phyloP scores from a whole-genome alignment of 2,888 invertebrate species.

The Cremastinae sp. region DNA sequence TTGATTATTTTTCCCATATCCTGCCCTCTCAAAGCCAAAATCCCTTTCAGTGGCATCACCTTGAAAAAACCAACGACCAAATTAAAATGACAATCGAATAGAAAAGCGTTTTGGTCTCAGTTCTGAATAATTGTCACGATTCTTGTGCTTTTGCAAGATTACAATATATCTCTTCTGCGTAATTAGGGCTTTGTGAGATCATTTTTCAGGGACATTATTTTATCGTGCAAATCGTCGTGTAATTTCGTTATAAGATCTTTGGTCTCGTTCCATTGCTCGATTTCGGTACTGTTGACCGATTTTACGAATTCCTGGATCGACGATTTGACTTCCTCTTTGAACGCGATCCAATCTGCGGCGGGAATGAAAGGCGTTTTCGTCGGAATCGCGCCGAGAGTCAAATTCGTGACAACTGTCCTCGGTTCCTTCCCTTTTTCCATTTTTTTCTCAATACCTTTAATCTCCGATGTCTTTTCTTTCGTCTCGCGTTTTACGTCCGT shows the following conservation, averaged over 20 bases:
- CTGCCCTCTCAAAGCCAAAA: too few species aligned
- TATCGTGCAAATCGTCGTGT: constrained; percentile 39
- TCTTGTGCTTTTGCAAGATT: constrained; percentile 27
- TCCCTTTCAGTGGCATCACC: too few species aligned
- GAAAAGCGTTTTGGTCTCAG: too few species aligned
- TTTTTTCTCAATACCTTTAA: background rate
- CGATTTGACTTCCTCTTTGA: constrained; percentile 56
- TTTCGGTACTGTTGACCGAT: constrained; percentile 43
- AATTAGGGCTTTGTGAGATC: constrained; percentile 45
- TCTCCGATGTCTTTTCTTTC: background rate
- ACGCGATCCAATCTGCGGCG: constrained; percentile 56
- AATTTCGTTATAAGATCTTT: constrained; percentile 43
- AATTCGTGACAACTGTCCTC: constrained; percentile 31
- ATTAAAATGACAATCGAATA: too few species aligned
- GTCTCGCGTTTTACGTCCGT: background rate
- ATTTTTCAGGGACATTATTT: constrained; percentile 45
- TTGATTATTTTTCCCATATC: too few species aligned
- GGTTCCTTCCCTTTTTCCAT: constrained; percentile 20
- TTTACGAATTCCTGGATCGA: constrained; percentile 45
- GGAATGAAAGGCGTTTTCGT: constrained; percentile 43
- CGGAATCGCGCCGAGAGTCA: constrained; percentile 15
- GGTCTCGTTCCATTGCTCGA: constrained; percentile 53
- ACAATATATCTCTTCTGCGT: too few species aligned
- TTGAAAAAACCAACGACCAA: too few species aligned
- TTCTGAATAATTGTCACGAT: too few species aligned